A percentile compares a stretch with the other conserved stretches of the same genome.
Conservation (phyloP, 2,888 invertebrate species). For the Ophraella communa region DNA sequence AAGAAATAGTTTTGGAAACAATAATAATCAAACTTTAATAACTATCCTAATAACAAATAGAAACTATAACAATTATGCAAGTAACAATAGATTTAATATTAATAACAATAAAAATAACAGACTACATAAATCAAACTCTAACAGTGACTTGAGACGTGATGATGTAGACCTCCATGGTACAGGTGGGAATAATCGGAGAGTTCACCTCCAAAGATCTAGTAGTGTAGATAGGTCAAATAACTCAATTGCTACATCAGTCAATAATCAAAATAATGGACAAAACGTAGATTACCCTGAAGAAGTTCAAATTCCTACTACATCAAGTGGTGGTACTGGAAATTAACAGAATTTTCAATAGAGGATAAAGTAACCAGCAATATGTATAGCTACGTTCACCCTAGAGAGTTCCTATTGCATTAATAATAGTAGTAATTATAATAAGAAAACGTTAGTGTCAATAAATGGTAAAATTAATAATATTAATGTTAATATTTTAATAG, state of each 20-base stretch:
- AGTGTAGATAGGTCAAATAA: neutral
- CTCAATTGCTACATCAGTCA: neutral
- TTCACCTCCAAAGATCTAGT: neutral
- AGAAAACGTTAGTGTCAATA: neutral
- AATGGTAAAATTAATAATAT: conserved; percentile 1
- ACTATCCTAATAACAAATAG: no score
- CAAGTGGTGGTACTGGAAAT: neutral
- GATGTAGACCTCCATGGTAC: no score
- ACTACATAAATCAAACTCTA: no score
- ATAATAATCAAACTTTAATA: no score
- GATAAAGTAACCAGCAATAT: neutral
- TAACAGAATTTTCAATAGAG: neutral
- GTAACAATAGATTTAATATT: no score
- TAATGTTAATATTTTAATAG: neutral
- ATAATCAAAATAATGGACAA: neutral
- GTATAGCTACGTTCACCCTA: neutral
- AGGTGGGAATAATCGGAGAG: neutral
- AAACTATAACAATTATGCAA: no score
- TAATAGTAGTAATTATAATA: neutral
- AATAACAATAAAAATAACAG: no score
- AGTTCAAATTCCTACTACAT: neutral
- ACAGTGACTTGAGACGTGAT: no score
- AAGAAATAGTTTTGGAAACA: no score
- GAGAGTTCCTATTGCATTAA: neutral
- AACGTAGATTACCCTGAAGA: neutral